Evolutionary conservation across 2,113 vertebrate species (phyloP), one percentile per base, ranked within the genome.

Genomic region (Meleagris gallopavo): DNA sequence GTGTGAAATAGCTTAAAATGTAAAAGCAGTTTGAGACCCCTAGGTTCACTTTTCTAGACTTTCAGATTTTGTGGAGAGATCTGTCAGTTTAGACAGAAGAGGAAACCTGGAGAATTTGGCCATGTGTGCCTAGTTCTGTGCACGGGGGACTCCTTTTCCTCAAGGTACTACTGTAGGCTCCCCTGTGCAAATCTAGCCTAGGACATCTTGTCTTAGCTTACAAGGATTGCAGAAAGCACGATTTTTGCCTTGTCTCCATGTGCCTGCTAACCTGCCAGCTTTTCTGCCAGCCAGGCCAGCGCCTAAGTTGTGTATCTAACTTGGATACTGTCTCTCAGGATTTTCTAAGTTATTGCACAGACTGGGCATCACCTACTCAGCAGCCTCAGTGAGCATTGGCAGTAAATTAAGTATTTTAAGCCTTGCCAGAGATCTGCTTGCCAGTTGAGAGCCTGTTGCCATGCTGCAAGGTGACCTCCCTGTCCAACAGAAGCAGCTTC

Each of bases 321-420:
- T 76, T 45, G 9, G 48, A 32, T 25, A 17, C 11, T 19, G 8
- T 73, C 29, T 72, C 40, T 65, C 38, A 25, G 36, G 32, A 67
- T 60, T 94, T 80, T 52, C 6, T 55, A 60, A 52, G 40, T 21
- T 27, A 58, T 14, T 70, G 58, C 18, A 62, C 11, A 82, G 34
- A 77, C 61, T 66, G 48, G 30, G 30, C 27, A 65, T 57, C 66
- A 66, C 65, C 57, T 72, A 13, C 43, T 61, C 52, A 61, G 70
- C 74, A 92, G 57, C 43, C 58, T 82, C 86, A 52, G 57, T 89
- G 66, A 87, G 54, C 48, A 52, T 40, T 78, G 72, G 46, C 70
- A 81, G n/a, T 86, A 92, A 54, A 90, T 72, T 81, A 34, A 85
- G 18, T 92, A 91, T 87, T 90, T 93, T 61, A 92, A 89, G 84